Conservation (phyloP, 2,797 vertebrate genomes). For the Odontamblyopus lacepedii region DNA sequence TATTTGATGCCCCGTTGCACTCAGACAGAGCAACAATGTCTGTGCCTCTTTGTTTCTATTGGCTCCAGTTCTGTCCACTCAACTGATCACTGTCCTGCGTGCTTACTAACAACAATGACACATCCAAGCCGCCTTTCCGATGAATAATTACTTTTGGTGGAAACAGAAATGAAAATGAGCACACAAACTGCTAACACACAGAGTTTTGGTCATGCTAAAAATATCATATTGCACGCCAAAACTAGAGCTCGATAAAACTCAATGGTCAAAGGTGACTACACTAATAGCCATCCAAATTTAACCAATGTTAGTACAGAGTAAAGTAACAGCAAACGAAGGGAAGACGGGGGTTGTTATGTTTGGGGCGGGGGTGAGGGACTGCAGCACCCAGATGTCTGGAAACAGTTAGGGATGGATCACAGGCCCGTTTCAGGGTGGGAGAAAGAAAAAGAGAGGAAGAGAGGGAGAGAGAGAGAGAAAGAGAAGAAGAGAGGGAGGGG, state of each 20-base stretch:
- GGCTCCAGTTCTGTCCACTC: constrained; percentile 52
- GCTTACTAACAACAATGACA: constrained; percentile 50
- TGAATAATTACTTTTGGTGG: constrained; percentile 63
- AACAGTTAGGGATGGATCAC: constrained; percentile 80
- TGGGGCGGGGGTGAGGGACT: constrained; percentile 57
- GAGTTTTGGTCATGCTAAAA: constrained; percentile 18
- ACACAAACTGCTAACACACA: constrained; percentile 35
- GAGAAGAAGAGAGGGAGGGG: no score
- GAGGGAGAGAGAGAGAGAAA: no score
- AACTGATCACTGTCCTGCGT: constrained; percentile 60
- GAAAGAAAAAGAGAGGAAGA: constrained; percentile 39
- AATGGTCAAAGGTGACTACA: constrained; percentile 38
- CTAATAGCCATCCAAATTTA: background rate
- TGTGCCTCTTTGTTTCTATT: constrained; percentile 62
- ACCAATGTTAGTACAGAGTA: constrained; percentile 14
- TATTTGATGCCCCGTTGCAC: constrained; percentile 70
- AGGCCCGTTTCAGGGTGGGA: constrained; percentile 73
- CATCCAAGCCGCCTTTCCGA: constrained; percentile 51
- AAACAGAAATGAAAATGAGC: constrained; percentile 66
- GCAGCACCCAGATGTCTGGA: constrained; percentile 74
- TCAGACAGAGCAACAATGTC: constrained; percentile 70
- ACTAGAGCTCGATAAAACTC: constrained; percentile 14
- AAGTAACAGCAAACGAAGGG: constrained; percentile 33
- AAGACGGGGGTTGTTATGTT: constrained; percentile 62
- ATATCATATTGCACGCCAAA: constrained; percentile 27